These are phyloP conservation scores for Pluvialis apricaria DNA, from an alignment of 2,113 vertebrate species.

Conservation along the genomic window DNA sequence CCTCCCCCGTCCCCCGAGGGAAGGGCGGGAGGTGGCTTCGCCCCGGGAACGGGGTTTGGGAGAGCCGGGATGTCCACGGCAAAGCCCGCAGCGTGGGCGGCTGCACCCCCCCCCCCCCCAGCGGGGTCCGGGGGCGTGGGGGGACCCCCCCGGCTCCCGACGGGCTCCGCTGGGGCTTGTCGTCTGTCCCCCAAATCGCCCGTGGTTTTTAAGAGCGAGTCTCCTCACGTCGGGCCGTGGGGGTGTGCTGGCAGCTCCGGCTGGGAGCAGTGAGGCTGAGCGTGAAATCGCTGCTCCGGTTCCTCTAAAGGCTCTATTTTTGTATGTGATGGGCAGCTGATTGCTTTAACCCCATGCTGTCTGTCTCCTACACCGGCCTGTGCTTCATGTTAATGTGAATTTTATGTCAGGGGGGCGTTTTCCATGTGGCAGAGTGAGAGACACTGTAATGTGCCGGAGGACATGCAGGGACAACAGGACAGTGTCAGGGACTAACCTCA, in stretches of 20 bases:
- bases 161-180: no score
- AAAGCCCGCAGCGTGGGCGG: not conserved
- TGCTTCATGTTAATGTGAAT: not conserved
- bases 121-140: no score
- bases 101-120: not conserved
- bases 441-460: not conserved
- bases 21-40: not conserved
- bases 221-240: no score
- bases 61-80: accelerated
- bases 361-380: not conserved
- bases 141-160: not conserved
- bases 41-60: not conserved
- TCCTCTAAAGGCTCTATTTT: accelerated
- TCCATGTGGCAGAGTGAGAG: not conserved
- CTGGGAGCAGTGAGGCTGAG: not conserved
- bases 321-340: not conserved
- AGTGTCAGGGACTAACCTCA: not conserved
- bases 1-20: not conserved
- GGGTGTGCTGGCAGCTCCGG: not conserved
- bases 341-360: accelerated
- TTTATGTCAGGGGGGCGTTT: not conserved
- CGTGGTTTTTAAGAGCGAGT: no score
- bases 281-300: not conserved
- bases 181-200: accelerated
- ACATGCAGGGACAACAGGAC: not conserved